Conservation (phyloP, 2,888 invertebrate species). For the Selenia dentaria region DNA sequence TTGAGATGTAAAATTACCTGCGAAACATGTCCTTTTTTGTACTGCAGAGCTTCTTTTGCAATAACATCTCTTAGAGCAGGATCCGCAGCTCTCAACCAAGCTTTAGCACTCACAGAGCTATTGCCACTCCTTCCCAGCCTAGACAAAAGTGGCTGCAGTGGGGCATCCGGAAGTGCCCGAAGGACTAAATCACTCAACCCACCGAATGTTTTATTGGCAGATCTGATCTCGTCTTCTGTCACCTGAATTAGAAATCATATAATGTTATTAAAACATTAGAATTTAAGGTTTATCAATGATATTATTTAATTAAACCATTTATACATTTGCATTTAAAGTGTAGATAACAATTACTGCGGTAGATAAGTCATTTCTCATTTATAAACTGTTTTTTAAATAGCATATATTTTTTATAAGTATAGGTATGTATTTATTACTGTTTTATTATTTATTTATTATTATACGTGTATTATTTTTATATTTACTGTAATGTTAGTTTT, state of each 20-base stretch:
- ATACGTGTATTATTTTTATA: too few species aligned
- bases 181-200: conserved; percentile 92
- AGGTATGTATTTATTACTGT: too few species aligned
- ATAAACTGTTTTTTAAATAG: too few species aligned
- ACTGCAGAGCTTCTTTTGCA: conserved; percentile 94
- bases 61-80: conserved; percentile 92
- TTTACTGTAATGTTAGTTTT: too few species aligned
- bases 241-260: conserved; percentile 80
- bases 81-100: conserved; percentile 90
- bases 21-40: conserved; percentile 86
- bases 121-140: conserved; percentile 86
- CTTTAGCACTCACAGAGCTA: conserved; percentile 83
- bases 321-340: too few species aligned
- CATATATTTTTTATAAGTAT: too few species aligned
- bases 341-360: too few species aligned
- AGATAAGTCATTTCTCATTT: too few species aligned
- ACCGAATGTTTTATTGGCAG: conserved; percentile 88
- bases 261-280: too few species aligned
- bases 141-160: conserved; percentile 90
- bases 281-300: too few species aligned
- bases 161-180: conserved; percentile 91
- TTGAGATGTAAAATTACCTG: conserved; percentile 64
- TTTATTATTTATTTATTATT: too few species aligned
- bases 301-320: too few species aligned
- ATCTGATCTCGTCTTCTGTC: conserved; percentile 88